These are phyloP conservation scores for Labrus mixtus DNA, from an alignment of 2,113 vertebrate genomes.

Conservation along the genomic window DNA sequence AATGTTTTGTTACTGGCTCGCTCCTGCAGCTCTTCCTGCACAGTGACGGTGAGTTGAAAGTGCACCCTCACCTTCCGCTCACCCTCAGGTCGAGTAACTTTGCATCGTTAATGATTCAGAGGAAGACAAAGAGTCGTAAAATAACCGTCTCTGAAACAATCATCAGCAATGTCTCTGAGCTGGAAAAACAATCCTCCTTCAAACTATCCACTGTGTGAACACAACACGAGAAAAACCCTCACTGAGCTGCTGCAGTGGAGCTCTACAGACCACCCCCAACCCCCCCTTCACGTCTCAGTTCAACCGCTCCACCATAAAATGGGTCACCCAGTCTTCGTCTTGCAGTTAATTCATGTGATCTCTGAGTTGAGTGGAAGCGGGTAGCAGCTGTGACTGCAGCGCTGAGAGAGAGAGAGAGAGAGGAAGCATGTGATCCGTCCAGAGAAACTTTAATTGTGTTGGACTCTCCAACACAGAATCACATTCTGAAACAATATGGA, in stretches of 20 bases:
- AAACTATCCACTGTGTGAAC: neutral
- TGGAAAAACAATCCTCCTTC: neutral
- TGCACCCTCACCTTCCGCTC: neutral
- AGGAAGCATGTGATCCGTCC: slow-evolving; percentile 20
- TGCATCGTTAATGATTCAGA: neutral
- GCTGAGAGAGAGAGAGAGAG: too few relatives aligned
- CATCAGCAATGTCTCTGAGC: neutral
- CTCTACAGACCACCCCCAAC: neutral
- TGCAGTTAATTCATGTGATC: slow-evolving; percentile 72
- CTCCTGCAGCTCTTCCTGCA: neutral
- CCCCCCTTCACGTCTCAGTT: slow-evolving; percentile 23
- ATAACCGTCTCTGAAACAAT: neutral
- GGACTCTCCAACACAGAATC: neutral
- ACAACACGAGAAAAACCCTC: neutral
- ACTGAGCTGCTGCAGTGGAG: neutral
- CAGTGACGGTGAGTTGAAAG: neutral
- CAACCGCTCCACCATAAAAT: slow-evolving; percentile 62
- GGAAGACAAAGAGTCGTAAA: neutral
- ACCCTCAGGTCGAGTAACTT: neutral
- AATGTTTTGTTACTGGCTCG: neutral
- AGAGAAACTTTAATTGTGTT: slow-evolving; percentile 24
- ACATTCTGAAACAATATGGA: slow-evolving; percentile 8
- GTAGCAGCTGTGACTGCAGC: slow-evolving; percentile 52
- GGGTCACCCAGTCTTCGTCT: slow-evolving; percentile 65
- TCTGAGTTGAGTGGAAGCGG: slow-evolving; percentile 35